Base-by-base conservation (phyloP, 2,888 invertebrate genomes). In the Troides aeacus region DNA sequence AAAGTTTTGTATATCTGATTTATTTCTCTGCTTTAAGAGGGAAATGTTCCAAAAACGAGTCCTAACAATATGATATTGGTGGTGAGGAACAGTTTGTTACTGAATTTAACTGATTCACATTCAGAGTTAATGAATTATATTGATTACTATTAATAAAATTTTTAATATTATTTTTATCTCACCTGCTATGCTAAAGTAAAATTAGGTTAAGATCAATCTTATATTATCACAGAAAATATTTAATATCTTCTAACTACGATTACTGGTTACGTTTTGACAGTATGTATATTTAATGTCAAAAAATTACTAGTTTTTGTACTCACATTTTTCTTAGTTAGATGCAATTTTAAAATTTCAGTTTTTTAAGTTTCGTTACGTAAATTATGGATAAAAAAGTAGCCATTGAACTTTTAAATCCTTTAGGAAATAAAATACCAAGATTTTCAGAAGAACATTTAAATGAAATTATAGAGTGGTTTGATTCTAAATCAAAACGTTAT, bases 391-490 rank as follows among this genome's bases (percentile, higher is more conserved):
- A 24, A 36, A 66, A 66, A 60, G 17, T 65, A 4, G 21, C 17
- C 6, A 30, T 50, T 17, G 30, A 50, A 59, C 24, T 66, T 66
- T 17, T 56, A 39, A 50, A 68, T 59, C 62, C 58, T 39, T 23
- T 68, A 59, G 59, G 53, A 46, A 39, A 64, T 46, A 50, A 50
- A 36, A 63, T 78, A 23, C 80, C 81, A 56, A 78, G 81, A 71
- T 88, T 90, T 72, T 87, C 81, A 21, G 84, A 87, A 76, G 85
- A 88, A 71, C 82, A 90, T 73, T 66, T 90, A 65, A 66, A 73
- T 58, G 81, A 85, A 72, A 84, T 89, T 0, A 71, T 75, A 46
- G 75, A 82, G 62, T 91, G 85, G 86, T 92, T 90, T 77, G 85
- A 88, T 68, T 78, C 75, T 64, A 82, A 82, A 58, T 76, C 88